A percentile compares a stretch with the other conserved stretches of the same genome.
These are phyloP conservation scores for Nyctereutes procyonoides DNA, from an alignment of 2,113 vertebrate genomes.

Conservation along the genomic window DNA sequence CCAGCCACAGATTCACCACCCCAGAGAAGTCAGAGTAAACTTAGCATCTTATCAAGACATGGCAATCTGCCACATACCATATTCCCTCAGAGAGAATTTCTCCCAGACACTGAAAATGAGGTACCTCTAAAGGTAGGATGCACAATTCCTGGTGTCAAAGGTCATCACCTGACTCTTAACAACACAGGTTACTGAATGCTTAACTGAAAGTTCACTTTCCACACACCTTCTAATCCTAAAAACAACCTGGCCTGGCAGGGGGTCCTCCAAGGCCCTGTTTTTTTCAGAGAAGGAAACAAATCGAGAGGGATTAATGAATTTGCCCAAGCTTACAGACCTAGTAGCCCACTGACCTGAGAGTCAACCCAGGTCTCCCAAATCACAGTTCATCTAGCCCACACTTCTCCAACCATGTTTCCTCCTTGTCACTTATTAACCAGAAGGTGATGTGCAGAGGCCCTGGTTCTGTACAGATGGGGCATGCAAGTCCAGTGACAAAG, in stretches of 20 bases:
- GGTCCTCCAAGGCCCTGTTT: background rate
- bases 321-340: background rate
- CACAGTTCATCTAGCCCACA: background rate
- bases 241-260: background rate
- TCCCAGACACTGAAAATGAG: background rate
- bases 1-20: too few species aligned
- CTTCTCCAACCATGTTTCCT: background rate
- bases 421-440: too few species aligned
- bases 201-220: background rate
- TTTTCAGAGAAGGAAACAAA: background rate
- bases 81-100: background rate
- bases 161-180: background rate
- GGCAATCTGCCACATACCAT: background rate
- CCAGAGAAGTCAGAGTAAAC: background rate
- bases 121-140: background rate
- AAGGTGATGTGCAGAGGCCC: background rate
- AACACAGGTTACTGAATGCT: background rate
- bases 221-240: background rate
- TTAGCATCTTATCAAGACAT: background rate
- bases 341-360: background rate
- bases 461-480: too few species aligned
- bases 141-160: background rate
- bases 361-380: background rate
- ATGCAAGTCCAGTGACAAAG: background rate
- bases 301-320: background rate